Conservation (phyloP, 2,888 invertebrate genomes). For the Tiliacea aurago region DNA sequence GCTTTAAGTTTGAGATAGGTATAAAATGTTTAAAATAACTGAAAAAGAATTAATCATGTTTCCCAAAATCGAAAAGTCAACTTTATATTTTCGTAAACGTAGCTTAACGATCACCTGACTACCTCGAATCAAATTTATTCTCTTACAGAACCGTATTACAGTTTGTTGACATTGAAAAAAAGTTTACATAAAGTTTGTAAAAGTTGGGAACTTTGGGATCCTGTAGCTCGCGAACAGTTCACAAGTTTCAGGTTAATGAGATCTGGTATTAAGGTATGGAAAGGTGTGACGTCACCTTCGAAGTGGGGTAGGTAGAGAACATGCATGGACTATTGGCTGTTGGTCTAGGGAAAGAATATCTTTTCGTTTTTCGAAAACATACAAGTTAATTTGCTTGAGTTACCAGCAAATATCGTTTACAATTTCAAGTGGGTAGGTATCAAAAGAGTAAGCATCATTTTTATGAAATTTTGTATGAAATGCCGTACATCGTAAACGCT, state of each 20-base stretch:
- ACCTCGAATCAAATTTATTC: constrained; percentile 43
- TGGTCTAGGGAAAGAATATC: not conserved
- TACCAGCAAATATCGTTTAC: not conserved
- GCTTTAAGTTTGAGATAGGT: no score
- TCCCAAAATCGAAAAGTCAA: not conserved
- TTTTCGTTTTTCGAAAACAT: not conserved
- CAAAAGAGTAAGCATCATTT: not conserved
- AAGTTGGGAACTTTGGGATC: constrained; percentile 62
- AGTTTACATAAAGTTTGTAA: constrained; percentile 60
- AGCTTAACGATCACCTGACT: constrained; percentile 26
- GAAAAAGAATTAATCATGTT: not conserved
- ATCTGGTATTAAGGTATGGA: constrained; percentile 47
- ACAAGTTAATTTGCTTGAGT: no score
- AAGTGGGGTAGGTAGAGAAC: constrained; percentile 15
- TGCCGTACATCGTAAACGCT: no score
- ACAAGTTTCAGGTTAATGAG: constrained; percentile 50
- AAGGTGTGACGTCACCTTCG: constrained; percentile 30
- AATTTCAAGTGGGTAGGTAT: not conserved
- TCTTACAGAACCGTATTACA: constrained; percentile 40
- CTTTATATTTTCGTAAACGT: not conserved
- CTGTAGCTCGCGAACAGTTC: constrained; percentile 31
- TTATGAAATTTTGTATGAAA: no score
- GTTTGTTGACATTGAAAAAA: constrained; percentile 74
- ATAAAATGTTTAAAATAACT: not conserved
- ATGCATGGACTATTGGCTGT: not conserved